Conservation (phyloP, 2,888 invertebrate species). For the Pyrrhia umbra region DNA sequence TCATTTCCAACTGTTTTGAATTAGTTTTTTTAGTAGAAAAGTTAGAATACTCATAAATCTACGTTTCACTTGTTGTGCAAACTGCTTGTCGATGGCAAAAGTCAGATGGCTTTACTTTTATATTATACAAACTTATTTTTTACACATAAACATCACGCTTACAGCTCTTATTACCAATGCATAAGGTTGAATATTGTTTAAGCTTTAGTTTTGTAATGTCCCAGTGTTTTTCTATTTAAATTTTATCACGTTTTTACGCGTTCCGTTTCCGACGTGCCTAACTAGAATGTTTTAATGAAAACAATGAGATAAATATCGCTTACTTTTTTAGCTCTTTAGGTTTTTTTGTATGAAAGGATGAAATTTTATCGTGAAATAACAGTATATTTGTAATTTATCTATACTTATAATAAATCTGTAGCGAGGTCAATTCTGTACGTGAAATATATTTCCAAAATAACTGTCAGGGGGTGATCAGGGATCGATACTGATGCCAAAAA, state of each 20-base stretch:
- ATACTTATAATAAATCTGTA: no score
- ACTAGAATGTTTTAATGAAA: constrained; percentile 64
- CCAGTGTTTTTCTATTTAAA: constrained; percentile 16
- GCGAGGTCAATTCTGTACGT: no score
- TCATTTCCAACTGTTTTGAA: constrained; percentile 29
- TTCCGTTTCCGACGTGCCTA: constrained; percentile 59
- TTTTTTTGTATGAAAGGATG: not conserved
- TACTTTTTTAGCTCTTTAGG: constrained; percentile 6
- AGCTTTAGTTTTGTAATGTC: not conserved
- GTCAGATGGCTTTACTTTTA: constrained; percentile 60
- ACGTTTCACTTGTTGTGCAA: constrained; percentile 43
- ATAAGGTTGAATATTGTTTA: constrained; percentile 10
- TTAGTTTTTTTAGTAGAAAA: constrained; percentile 44
- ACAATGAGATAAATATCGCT: constrained; percentile 26
- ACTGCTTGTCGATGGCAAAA: constrained; percentile 52
- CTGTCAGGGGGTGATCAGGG: no score
- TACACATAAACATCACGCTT: not conserved
- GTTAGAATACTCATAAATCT: constrained; percentile 43
- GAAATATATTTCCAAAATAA: no score
- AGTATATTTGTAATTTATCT: not conserved
- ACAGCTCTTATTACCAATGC: constrained; percentile 1
- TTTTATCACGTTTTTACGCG: constrained; percentile 65
- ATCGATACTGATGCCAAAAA: no score
- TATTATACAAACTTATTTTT: constrained; percentile 26
- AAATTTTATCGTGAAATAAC: no score